Percentiles rank a stretch among this genome's conserved stretches.
phyloP scores from a whole-genome alignment of 1,140 invertebrate genomes.

The Bradysia coprophila region DNA sequence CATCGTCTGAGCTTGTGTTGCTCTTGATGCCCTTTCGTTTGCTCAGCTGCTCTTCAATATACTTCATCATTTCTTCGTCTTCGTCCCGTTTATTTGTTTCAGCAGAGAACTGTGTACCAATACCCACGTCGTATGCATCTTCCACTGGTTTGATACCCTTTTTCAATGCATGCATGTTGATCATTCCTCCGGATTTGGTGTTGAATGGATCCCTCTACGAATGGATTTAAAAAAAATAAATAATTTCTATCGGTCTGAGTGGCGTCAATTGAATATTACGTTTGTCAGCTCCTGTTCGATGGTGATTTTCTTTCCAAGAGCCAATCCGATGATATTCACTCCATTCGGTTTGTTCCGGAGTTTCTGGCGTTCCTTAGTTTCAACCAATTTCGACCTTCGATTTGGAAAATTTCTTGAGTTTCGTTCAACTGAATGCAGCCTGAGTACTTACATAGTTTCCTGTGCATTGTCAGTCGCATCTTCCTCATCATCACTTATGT shows the following conservation, averaged over 20 bases:
- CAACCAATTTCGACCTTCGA: constrained; percentile 51
- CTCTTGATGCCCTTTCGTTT: constrained; percentile 55
- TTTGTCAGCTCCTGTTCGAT: constrained; percentile 39
- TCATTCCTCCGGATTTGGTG: constrained; percentile 71
- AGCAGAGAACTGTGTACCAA: constrained; percentile 93
- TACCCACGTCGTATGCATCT: constrained; percentile 75
- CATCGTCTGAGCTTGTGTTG: constrained; percentile 14
- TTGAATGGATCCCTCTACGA: constrained; percentile 54
- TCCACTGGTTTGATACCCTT: constrained; percentile 49
- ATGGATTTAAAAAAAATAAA: constrained; percentile 5
- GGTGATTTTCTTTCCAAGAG: constrained; percentile 59
- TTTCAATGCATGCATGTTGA: constrained; percentile 78
- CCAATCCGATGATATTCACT: constrained; percentile 60
- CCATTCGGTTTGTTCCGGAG: constrained; percentile 65
- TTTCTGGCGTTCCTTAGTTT: constrained; percentile 72
- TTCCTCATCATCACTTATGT: constrained; percentile 11
- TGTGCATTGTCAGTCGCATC: constrained; percentile 9
- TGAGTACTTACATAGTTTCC: constrained; percentile 11
- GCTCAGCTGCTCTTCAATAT: constrained; percentile 82
- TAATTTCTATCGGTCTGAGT: background rate
- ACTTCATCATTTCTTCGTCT: constrained; percentile 98
- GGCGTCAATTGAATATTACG: constrained; percentile 19
- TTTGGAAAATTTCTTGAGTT: background rate
- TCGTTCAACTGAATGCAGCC: too few species aligned
- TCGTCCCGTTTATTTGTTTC: constrained; percentile 96